Evolutionary conservation across 2,797 vertebrate species (phyloP), one percentile per base, ranked within the genome.

Genomic region (Pampus argenteus): DNA sequence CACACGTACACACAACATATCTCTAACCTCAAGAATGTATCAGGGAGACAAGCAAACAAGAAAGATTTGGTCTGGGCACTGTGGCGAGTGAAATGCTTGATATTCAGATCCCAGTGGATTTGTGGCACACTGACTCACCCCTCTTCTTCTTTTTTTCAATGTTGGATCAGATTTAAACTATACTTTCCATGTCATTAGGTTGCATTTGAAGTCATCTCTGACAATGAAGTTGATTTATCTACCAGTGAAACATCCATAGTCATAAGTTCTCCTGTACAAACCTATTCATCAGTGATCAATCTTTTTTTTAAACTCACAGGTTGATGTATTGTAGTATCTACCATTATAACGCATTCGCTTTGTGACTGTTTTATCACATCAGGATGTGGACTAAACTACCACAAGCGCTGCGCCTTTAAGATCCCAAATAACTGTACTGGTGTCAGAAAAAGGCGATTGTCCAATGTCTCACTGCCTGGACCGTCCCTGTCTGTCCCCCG

Each of bases 401-500:
- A 99, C 93, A 99, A 99, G 78, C 95, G 97, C 71, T 99, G 98
- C 69, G 98, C 97, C 91, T 99, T 98, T 93, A 98, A 98, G 93
- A 99, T 99, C 87, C 98, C 97, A 54, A 99, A 99, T 92, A 99
- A 99, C 89, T 99, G 98, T 81, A 97, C 96, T 18, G 97, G 97
- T 68, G 95, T 98, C 82, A 95, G 96, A 84, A 99, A 99, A 87
- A 95, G 98, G 28, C 94, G 97, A 10, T 85, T 99, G 69, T 99
- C 98, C 79, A 99, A 99, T 0, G 96, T 97, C 14, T 98, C 98
- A 13, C 90, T 99, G 66, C 97, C 97, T 0, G 96, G 95, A 73
- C 92, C 96, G 1, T 96, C 95, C 34, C 96, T 98, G 77, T 97
- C 97, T 0, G 89, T 96, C 79, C 96, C 97, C 13, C 95, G 97